Conservation (phyloP, 2,888 invertebrate species). For the Epistrophella euchroma region DNA sequence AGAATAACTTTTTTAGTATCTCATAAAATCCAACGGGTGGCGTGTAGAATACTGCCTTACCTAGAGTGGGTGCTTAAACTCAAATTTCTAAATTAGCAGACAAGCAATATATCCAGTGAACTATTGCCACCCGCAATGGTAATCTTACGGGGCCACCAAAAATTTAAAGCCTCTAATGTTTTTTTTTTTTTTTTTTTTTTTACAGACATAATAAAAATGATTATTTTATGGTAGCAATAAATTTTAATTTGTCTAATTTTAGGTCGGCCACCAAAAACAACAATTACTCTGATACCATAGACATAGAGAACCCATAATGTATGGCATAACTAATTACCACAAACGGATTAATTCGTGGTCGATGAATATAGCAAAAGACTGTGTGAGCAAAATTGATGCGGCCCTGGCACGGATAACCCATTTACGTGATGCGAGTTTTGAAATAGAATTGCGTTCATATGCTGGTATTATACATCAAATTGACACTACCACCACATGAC, state of each 20-base stretch:
- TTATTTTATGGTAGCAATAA: conserved; percentile 7
- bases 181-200: no score
- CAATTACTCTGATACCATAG: not conserved
- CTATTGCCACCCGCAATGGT: no score
- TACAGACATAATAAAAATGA: not conserved
- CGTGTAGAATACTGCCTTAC: no score
- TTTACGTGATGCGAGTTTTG: conserved; percentile 67
- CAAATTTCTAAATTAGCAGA: no score
- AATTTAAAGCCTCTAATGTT: not conserved
- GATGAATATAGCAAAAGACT: conserved; percentile 25
- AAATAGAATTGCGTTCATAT: conserved; percentile 50
- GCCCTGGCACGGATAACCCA: conserved; percentile 69
- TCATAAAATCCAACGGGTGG: no score
- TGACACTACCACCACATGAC: not conserved
- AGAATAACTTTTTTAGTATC: no score
- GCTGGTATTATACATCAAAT: conserved; percentile 28
- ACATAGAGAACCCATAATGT: conserved; percentile 17
- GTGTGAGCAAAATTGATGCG: conserved; percentile 57
- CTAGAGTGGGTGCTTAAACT: no score
- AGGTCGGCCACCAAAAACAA: conserved; percentile 5
- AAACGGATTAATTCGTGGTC: conserved; percentile 58
- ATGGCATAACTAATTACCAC: conserved; percentile 60
- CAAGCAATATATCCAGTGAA: no score
- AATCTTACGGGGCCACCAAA: not conserved
- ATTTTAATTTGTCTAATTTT: conserved; percentile 36